These are phyloP conservation scores for Agelaius tricolor DNA, from an alignment of 2,113 vertebrate genomes.

Conservation along the genomic window DNA sequence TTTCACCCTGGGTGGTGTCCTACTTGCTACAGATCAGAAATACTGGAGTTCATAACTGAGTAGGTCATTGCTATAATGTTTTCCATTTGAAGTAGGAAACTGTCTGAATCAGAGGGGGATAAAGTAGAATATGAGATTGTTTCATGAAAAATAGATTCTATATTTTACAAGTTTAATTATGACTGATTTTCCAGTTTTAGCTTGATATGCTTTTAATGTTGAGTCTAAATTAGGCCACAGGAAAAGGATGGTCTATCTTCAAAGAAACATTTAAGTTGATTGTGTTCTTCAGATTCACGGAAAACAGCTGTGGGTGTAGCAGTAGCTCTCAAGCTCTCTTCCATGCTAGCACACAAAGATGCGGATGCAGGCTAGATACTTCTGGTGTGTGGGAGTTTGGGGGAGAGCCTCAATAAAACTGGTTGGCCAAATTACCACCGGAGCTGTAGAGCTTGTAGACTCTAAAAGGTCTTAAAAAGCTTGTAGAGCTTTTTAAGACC, in stretches of 20 bases:
- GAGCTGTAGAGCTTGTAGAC: background rate
- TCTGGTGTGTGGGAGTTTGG: constrained; percentile 25
- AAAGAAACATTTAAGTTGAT: constrained; percentile 57
- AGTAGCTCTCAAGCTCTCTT: constrained; percentile 36
- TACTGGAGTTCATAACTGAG: background rate
- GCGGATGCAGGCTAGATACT: background rate
- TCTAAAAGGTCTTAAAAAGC: background rate
- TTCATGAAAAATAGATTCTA: background rate
- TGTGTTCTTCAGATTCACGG: constrained; percentile 62
- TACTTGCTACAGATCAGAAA: background rate
- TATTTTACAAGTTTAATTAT: constrained; percentile 18
- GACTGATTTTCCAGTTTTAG: constrained; percentile 50
- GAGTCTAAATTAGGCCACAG: constrained; percentile 72
- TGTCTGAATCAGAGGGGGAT: background rate
- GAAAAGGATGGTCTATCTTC: constrained; percentile 70
- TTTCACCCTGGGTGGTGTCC: background rate
- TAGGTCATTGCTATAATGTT: background rate
- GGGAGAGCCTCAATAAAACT: background rate
- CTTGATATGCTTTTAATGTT: constrained; percentile 47
- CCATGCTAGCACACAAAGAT: constrained; percentile 30
- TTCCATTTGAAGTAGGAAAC: constrained; percentile 4
- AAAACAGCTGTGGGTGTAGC: constrained; percentile 68
- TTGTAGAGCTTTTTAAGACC: background rate
- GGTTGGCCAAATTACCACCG: background rate
- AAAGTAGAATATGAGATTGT: background rate